Conservation (phyloP, 2,113 vertebrate genomes). For the Aphelocoma coerulescens region DNA sequence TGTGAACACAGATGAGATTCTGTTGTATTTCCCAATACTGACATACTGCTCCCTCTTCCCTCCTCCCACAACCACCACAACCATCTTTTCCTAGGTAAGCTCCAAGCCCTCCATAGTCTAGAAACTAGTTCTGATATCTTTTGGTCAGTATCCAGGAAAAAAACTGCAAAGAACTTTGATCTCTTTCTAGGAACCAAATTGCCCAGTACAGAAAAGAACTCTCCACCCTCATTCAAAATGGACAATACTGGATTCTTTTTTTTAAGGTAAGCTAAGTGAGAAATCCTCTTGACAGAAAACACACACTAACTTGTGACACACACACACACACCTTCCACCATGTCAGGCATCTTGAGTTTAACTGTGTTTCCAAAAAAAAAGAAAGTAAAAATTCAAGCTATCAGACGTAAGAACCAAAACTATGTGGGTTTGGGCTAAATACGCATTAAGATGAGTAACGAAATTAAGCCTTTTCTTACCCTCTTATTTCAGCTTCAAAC, state of each 20-base stretch:
- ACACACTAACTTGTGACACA: background rate
- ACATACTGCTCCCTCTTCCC: background rate
- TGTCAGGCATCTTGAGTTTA: background rate
- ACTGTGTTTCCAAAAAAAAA: background rate
- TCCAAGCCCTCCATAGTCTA: background rate
- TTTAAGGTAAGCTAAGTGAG: background rate
- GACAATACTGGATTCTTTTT: background rate
- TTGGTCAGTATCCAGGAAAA: background rate
- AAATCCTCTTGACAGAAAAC: background rate
- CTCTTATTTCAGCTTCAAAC: conserved; percentile 22
- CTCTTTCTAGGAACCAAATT: background rate
- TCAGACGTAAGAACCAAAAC: background rate
- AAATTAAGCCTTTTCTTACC: conserved; percentile 13
- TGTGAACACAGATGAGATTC: background rate
- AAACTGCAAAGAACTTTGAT: background rate
- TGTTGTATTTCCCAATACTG: background rate
- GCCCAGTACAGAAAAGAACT: background rate
- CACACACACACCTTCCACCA: background rate
- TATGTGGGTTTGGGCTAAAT: background rate
- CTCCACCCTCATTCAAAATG: background rate
- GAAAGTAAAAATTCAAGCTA: background rate
- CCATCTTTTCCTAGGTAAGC: background rate
- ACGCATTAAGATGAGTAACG: background rate
- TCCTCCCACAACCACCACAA: background rate
- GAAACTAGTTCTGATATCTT: background rate